These are phyloP conservation scores for Cerastis rubricosa DNA, from an alignment of 2,888 invertebrate species.

Conservation along the genomic window DNA sequence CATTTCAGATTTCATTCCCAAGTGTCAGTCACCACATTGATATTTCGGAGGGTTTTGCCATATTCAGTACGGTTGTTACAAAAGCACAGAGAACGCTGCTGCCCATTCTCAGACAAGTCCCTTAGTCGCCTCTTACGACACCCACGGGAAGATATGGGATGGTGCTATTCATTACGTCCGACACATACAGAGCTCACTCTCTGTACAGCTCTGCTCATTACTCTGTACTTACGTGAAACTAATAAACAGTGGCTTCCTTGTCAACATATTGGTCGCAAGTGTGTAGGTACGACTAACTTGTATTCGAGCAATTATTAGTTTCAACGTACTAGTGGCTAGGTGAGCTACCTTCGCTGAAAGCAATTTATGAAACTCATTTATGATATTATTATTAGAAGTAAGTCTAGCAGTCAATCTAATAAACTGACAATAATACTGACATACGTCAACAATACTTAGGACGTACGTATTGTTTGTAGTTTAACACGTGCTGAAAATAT, in stretches of 20 bases:
- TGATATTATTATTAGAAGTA: neutral
- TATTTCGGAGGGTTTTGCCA: too few relatives aligned
- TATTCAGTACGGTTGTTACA: too few relatives aligned
- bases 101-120: too few relatives aligned
- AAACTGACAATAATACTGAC: neutral
- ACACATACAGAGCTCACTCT: too few relatives aligned
- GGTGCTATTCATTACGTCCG: too few relatives aligned
- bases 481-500: neutral
- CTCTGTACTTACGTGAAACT: neutral
- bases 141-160: too few relatives aligned
- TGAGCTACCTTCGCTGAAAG: neutral
- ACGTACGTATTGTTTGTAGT: neutral
- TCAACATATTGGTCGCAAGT: neutral
- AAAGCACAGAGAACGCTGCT: too few relatives aligned
- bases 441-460: neutral
- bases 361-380: neutral
- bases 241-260: neutral
- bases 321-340: neutral
- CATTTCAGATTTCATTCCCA: too few relatives aligned
- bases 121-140: too few relatives aligned
- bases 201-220: too few relatives aligned
- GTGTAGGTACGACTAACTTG: neutral
- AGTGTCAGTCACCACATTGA: too few relatives aligned
- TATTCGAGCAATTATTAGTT: neutral
- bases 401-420: neutral